Evolutionary conservation across 1,140 invertebrate species (phyloP).

Genomic region (Nephila pilipes): DNA sequence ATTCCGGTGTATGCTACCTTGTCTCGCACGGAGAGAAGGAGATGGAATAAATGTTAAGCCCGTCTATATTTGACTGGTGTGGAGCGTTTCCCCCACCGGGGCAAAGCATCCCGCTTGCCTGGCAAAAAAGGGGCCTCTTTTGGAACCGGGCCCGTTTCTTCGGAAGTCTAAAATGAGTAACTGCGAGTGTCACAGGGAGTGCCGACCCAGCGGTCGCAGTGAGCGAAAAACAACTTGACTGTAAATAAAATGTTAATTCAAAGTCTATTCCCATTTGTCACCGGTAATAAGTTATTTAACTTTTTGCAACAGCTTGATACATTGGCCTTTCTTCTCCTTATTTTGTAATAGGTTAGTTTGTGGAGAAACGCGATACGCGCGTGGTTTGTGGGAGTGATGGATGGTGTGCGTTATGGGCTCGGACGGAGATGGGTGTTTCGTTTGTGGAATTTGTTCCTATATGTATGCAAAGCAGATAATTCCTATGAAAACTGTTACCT

Average conservation of each 20-base stretch:
- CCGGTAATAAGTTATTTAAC: constrained; percentile 1
- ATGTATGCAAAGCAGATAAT: no score
- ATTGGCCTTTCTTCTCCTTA: not conserved
- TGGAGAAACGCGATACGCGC: not conserved
- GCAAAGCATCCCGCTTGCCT: constrained; percentile 10
- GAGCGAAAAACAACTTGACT: constrained; percentile 2
- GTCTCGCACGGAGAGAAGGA: not conserved
- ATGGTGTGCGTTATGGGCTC: not conserved
- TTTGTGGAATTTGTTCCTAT: no score
- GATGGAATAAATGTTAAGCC: constrained; percentile 56
- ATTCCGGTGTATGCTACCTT: constrained; percentile 23
- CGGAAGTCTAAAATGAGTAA: constrained; percentile 67
- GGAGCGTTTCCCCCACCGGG: constrained; percentile 25
- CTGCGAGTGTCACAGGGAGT: constrained; percentile 54
- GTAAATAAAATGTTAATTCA: constrained; percentile 24
- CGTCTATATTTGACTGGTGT: constrained; percentile 62
- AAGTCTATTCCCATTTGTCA: constrained; percentile 20
- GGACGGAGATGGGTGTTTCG: not conserved
- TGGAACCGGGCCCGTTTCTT: constrained; percentile 39
- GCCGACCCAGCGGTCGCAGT: not conserved
- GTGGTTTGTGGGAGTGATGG: not conserved
- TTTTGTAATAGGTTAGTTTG: not conserved
- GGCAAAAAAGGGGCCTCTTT: constrained; percentile 38
- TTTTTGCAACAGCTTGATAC: not conserved
- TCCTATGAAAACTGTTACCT: no score